Evolutionary conservation across 2,797 vertebrate genomes (phyloP), one percentile per base, ranked within the genome.

Genomic region (Zalophus californianus): DNA sequence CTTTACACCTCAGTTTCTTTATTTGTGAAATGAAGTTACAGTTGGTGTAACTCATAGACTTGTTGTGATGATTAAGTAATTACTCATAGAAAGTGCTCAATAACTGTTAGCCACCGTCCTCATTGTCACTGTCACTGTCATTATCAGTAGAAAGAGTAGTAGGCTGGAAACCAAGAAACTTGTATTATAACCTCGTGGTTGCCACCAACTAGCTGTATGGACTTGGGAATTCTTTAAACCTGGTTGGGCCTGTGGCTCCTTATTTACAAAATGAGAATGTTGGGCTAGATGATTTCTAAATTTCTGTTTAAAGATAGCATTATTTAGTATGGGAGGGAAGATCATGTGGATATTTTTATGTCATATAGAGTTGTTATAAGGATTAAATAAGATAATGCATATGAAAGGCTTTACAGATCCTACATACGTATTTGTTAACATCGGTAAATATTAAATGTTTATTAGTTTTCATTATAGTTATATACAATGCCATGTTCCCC

Each of bases 1-100:
- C 84, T 86, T n/a, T 66, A n/a, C 89, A 92, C 7, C 48, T 86
- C 29, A 50, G 9, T 92, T 93, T 73, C 27, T 78, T 87, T 54
- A n/a, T 93, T 86, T 94, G 27, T 93, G 73, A 95, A 83, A 70
- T 94, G 48, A 87, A 82, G 29, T 72, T 91, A 94, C 29, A 90
- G 0, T 38, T 86, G 48, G 56, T 48, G 50, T 94, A 7, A 84
- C n/a, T 94, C 82, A 52, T 73, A 96, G 50, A 90, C 16, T 88
- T 80, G 14, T 64, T 66, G 16, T 48, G 48, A 52, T 92, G 12
- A 80, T 56, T 91, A 52, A 88, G 13, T 78, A 86, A 83, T 92
- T 79, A 58, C 32, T n/a, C 62, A 38, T 38, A 79, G 23, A 66
- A 75, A 75, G 56, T 68, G 38, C 3, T 52, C 35, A 78, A 3